phyloP scores from a whole-genome alignment of 2,113 vertebrate species.

The Herpetotheres cachinnans region DNA sequence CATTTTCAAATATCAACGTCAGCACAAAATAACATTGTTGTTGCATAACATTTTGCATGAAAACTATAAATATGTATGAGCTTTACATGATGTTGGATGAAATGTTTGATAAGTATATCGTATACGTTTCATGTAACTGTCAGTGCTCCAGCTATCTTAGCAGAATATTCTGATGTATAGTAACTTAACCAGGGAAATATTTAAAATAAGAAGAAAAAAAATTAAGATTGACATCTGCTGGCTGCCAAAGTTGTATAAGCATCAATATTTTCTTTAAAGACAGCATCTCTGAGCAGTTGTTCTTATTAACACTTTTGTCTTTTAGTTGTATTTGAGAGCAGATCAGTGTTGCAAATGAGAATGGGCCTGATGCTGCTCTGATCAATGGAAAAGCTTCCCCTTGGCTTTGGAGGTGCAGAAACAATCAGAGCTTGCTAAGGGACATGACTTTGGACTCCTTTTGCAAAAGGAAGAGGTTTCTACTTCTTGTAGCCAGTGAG shows the following conservation, averaged over 20 bases:
- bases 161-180: slow-evolving; percentile 66
- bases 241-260: slow-evolving; percentile 69
- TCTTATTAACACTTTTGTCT: slow-evolving; percentile 69
- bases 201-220: slow-evolving; percentile 66
- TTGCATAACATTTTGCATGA: slow-evolving; percentile 93
- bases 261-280: slow-evolving; percentile 82
- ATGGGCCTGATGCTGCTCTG: slow-evolving; percentile 47
- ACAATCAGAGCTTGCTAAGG: background rate
- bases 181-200: slow-evolving; percentile 65
- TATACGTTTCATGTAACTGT: slow-evolving; percentile 73
- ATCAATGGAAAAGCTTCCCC: slow-evolving; percentile 29
- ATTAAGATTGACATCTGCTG: slow-evolving; percentile 70
- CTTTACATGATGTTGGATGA: slow-evolving; percentile 79
- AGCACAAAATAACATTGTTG: slow-evolving; percentile 85
- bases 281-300: slow-evolving; percentile 74
- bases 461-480: background rate
- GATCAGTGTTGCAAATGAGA: slow-evolving; percentile 60
- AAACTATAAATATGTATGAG: slow-evolving; percentile 84
- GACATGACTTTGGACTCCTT: background rate
- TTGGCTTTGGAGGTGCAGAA: background rate
- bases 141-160: slow-evolving; percentile 82
- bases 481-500: background rate
- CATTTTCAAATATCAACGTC: slow-evolving; percentile 87
- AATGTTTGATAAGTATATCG: slow-evolving; percentile 76
- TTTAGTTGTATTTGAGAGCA: slow-evolving; percentile 69